These are phyloP conservation scores for Enteromius radiatus DNA, from an alignment of 2,797 vertebrate species.

Conservation along the genomic window DNA sequence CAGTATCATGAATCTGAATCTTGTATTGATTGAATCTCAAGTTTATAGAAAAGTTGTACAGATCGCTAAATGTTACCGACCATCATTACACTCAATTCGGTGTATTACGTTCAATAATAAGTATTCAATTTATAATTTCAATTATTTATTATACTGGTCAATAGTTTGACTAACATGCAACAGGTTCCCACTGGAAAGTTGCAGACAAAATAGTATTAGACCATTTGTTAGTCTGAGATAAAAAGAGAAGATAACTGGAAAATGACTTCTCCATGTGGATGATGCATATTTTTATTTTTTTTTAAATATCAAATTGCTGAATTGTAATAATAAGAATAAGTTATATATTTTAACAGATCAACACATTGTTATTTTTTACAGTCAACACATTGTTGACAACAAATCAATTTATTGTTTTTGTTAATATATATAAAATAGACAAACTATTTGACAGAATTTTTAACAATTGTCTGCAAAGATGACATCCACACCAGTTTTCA, in stretches of 20 bases:
- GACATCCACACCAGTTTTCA: not conserved
- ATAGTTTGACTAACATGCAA: not conserved
- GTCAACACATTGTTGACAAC: not conserved
- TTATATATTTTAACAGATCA: not conserved
- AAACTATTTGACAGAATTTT: not conserved
- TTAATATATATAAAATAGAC: not conserved
- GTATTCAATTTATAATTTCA: conserved; percentile 21
- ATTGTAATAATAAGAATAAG: not conserved
- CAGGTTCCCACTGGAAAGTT: not conserved
- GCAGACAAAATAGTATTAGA: conserved; percentile 4
- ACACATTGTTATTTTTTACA: not conserved
- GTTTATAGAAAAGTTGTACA: conserved; percentile 33
- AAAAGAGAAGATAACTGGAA: not conserved
- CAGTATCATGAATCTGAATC: conserved; percentile 13
- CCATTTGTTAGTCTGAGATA: not conserved
- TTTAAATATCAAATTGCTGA: not conserved
- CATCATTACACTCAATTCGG: not conserved
- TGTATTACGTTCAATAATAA: conserved; percentile 14
- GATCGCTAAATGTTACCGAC: conserved; percentile 23
- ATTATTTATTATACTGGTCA: conserved; percentile 11
- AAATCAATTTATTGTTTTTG: not conserved
- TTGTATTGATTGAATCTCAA: conserved; percentile 22
- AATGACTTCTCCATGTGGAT: not conserved
- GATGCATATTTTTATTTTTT: not conserved
- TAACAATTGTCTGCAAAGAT: not conserved